phyloP scores from a whole-genome alignment of 2,888 invertebrate species.

The Mesorhabditis sp. region DNA sequence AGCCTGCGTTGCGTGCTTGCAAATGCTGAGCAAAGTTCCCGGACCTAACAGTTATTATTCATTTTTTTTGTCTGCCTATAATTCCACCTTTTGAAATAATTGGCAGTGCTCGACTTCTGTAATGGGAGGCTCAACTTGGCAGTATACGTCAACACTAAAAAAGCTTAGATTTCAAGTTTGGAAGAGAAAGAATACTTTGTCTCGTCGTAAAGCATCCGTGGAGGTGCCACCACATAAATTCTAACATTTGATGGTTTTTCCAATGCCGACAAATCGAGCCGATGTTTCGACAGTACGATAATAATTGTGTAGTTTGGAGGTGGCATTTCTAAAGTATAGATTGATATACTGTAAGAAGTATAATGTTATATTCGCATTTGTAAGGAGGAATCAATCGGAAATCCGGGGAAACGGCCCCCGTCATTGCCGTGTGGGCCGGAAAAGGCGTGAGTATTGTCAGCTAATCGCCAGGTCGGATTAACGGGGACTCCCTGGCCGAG shows the following conservation, averaged over 20 bases:
- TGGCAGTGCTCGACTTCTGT: slow-evolving; percentile 40
- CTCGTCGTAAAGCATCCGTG: slow-evolving; percentile 40
- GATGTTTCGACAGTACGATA: slow-evolving; percentile 47
- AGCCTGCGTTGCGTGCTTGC: slow-evolving; percentile 29
- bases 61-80: neutral
- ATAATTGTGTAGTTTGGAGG: slow-evolving; percentile 26
- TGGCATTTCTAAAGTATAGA: neutral
- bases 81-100: slow-evolving; percentile 37
- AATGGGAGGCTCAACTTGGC: slow-evolving; percentile 49
- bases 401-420: too few species aligned
- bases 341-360: too few species aligned
- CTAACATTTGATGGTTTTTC: slow-evolving; percentile 27
- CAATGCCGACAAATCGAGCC: slow-evolving; percentile 32
- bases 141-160: slow-evolving; percentile 46
- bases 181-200: slow-evolving; percentile 30
- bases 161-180: neutral
- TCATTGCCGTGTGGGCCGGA: too few species aligned
- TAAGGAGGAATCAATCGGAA: too few species aligned
- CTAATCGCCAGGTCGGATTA: too few species aligned
- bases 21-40: slow-evolving; percentile 33
- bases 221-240: slow-evolving; percentile 44
- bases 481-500: too few species aligned
- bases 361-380: too few species aligned
- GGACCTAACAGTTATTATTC: slow-evolving; percentile 16
- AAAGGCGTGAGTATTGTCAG: too few species aligned